Evolutionary conservation across 2,797 vertebrate species (phyloP), one percentile per base, ranked within the genome.

Genomic region (Chloroceryle inda): DNA sequence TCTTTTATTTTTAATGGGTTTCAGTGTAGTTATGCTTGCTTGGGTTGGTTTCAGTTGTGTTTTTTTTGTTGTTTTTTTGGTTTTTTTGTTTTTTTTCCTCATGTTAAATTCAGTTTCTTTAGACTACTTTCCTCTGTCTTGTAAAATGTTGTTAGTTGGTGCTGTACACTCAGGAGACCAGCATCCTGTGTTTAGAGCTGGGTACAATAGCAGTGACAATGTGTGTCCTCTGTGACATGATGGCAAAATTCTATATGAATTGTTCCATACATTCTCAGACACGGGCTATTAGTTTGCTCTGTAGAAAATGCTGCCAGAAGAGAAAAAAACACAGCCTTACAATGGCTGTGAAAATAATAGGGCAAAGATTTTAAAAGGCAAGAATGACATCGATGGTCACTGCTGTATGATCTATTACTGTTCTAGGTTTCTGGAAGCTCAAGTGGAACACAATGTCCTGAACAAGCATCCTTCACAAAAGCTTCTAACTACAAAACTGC

Each of bases 171-270:
- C 59, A 88, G n/a, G 56, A 42, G 37, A 87, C 87, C 52, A 55
- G 78, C 85, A 95, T 96, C 92, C 95, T 95, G 82, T 95, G 80
- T 92, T 96, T 96, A 77, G 72, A 92, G 27, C 73, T 92, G 40
- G 33, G 29, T 56, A 92, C 94, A 95, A 96, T 84, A 64, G 61
- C 59, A 61, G 26, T 79, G 88, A 89, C 67, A 87, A 85, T 66
- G 23, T 92, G 35, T 78, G 71, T 78, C 69, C 84, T 91, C 76
- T 82, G 56, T 64, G 71, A 79, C 76, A 79, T 37, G 33, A 53
- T 87, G 74, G 35, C 12, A 80, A 90, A 96, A 64, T 80, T 78
- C 45, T 94, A 11, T 85, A 69, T 55, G 19, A 89, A 90, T 92
- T 95, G 68, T 88, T 92, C 58, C 22, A 29, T 81, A 17, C 5